phyloP scores from a whole-genome alignment of 2,113 vertebrate species.

The Macrotus californicus region DNA sequence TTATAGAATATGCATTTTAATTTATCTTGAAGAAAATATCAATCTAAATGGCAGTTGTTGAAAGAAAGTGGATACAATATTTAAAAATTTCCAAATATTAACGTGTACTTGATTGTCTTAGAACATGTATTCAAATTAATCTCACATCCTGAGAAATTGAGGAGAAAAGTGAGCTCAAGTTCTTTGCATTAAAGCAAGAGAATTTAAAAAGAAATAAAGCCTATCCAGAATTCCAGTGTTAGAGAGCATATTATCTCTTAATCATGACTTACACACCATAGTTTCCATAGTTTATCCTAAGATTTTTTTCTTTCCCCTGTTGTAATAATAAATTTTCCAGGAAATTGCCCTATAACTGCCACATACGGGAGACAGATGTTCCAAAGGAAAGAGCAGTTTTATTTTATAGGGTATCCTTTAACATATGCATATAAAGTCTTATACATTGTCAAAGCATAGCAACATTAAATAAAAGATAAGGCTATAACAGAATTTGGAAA shows the following conservation, averaged over 20 bases:
- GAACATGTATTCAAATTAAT: neutral
- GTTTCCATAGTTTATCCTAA: neutral
- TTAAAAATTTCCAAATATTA: neutral
- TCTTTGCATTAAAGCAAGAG: neutral
- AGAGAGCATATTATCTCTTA: neutral
- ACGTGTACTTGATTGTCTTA: neutral
- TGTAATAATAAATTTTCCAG: constrained; percentile 56
- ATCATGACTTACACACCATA: too few relatives aligned
- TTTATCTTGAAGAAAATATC: neutral
- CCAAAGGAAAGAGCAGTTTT: constrained; percentile 35
- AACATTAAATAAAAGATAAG: neutral
- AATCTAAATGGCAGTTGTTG: neutral
- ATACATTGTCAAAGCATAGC: neutral
- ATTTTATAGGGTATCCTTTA: constrained; percentile 21
- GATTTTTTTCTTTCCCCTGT: constrained; percentile 21
- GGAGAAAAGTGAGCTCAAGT: neutral
- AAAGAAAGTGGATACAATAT: neutral
- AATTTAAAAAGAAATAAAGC: too few relatives aligned
- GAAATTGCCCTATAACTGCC: constrained; percentile 52
- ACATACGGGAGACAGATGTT: constrained; percentile 62
- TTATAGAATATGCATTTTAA: neutral
- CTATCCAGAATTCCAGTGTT: neutral
- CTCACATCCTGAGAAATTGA: neutral
- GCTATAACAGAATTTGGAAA: neutral
- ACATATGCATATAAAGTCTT: neutral